Evolutionary conservation across 2,113 vertebrate species (phyloP).

Genomic region (Toxotes chatareus): DNA sequence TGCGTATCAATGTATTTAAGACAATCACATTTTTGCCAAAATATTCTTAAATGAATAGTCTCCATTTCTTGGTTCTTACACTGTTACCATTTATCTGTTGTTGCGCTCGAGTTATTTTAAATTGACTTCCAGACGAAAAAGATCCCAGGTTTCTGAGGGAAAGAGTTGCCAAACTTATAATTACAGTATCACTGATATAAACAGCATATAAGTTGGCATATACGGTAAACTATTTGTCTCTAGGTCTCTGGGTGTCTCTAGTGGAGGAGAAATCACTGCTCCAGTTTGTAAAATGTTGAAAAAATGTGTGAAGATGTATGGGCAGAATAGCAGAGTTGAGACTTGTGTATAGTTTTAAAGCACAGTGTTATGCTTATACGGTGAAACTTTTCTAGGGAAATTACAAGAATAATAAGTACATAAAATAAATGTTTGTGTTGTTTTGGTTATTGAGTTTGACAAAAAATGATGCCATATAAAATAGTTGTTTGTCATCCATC

Average conservation of each 20-base stretch:
- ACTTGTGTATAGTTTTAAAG: background rate
- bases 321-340: too few species aligned
- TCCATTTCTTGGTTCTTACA: background rate
- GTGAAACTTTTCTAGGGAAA: too few species aligned
- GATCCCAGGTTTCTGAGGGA: background rate
- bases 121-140: background rate
- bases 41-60: background rate
- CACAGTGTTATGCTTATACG: background rate
- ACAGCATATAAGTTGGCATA: background rate
- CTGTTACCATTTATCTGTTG: background rate
- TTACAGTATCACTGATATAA: background rate
- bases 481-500: too few species aligned
- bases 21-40: background rate
- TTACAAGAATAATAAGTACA: too few species aligned
- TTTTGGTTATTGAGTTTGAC: too few species aligned
- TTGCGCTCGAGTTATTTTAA: background rate
- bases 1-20: background rate
- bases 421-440: too few species aligned
- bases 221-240: too few species aligned
- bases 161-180: background rate
- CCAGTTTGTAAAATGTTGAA: too few species aligned
- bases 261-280: too few species aligned
- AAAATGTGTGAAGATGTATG: too few species aligned
- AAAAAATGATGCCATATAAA: too few species aligned
- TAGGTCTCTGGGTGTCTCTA: too few species aligned